Evolutionary conservation across 2,888 invertebrate genomes (phyloP).

Genomic region (Sinhomidia bicolor): DNA sequence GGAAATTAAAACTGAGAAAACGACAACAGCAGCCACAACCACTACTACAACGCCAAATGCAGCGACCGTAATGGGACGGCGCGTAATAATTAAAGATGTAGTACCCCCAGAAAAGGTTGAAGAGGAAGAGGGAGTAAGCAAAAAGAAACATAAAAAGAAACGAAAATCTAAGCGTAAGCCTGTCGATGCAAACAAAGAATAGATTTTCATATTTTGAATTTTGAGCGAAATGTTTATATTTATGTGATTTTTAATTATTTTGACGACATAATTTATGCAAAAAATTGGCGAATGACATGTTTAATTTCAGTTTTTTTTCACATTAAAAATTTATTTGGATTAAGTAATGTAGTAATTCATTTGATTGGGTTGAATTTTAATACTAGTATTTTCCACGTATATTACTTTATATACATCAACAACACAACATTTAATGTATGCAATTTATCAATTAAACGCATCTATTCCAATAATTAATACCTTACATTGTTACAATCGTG

Average conservation of each 20-base stretch:
- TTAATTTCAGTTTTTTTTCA: slow-evolving; percentile 40
- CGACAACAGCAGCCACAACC: neutral
- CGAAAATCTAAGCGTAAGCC: slow-evolving; percentile 11
- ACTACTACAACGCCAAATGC: neutral
- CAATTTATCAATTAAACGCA: slow-evolving; percentile 19
- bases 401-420: neutral
- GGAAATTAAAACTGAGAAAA: neutral
- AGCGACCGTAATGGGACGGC: neutral
- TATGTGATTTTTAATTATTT: neutral
- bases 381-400: neutral
- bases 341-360: neutral
- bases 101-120: neutral
- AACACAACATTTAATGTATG: neutral
- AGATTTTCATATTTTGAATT: too few species aligned
- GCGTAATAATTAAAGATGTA: neutral
- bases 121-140: neutral
- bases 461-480: too few species aligned
- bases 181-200: neutral
- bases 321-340: slow-evolving; percentile 52
- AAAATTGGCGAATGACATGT: neutral
- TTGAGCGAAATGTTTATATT: neutral
- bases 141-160: slow-evolving; percentile 40
- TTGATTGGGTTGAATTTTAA: slow-evolving; percentile 34
- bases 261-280: neutral
- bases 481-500: neutral